Evolutionary conservation across 2,113 vertebrate species (phyloP), one percentile per base, ranked within the genome.

Genomic region (Rhinoptilus africanus): DNA sequence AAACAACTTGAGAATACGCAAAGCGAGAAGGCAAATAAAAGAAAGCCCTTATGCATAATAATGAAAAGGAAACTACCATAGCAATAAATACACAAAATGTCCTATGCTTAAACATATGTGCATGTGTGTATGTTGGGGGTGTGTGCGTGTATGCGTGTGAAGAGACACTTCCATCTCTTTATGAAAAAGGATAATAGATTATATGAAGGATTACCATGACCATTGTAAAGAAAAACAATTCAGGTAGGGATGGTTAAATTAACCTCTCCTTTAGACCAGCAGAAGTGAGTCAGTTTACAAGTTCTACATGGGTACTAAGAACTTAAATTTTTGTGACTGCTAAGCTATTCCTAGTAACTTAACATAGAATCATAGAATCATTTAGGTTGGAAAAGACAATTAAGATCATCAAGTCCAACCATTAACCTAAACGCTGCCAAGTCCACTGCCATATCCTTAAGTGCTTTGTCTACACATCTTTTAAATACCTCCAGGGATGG

Each of bases 141-240:
- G 8, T 8, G 5, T 13, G 37, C 3, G 5, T 0, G 0, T 2
- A 3, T 6, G 37, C 14, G 9, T 35, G 24, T 32, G 18, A 85
- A 71, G 21, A 85, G 48, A 78, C 8, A 20, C 21, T 59, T 47
- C 10, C 39, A 62, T 9, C 35, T 47, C 30, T 27, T 35, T 9
- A 45, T 11, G n/a, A 17, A 71, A 88, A 66, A 62, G 12, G 6
- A 15, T 48, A 72, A 6, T 2, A 28, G 79, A 7, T 26, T 34
- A n/a, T 11, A 34, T 2, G 6, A 94, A 62, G 27, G 37, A 85
- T 81, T 54, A 67, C 5, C 47, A 57, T 0, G 1, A 57, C 10
- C 12, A 9, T 4, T 17, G 8, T 18, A 39, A 85, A 92, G 21
- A 54, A 82, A 85, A 88, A 14, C 9, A 88, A 23, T 57, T 53